phyloP scores from a whole-genome alignment of 2,888 invertebrate genomes.

The Andrena camellia region DNA sequence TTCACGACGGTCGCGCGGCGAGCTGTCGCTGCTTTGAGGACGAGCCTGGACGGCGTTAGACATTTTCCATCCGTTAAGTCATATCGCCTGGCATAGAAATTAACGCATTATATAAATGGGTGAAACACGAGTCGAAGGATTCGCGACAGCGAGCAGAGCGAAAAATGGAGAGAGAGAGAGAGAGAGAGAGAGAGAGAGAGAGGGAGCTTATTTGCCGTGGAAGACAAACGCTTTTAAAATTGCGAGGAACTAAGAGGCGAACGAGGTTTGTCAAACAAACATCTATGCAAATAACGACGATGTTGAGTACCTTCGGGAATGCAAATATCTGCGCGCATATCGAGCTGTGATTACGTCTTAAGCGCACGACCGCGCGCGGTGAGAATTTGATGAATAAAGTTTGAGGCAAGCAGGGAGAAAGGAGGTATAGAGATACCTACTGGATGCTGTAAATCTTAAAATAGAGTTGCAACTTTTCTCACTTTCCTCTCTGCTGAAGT shows the following conservation, averaged over 20 bases:
- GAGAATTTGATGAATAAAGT: background rate
- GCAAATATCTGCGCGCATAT: background rate
- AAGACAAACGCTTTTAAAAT: slow-evolving; percentile 46
- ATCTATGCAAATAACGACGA: slow-evolving; percentile 11
- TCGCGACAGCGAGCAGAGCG: background rate
- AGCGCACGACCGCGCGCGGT: background rate
- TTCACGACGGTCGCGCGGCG: background rate
- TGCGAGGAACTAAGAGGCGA: background rate
- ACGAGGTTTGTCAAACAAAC: slow-evolving; percentile 38
- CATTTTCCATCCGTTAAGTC: slow-evolving; percentile 56
- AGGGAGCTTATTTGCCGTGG: slow-evolving; percentile 16
- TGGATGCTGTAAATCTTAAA: background rate
- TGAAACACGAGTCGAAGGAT: slow-evolving; percentile 34
- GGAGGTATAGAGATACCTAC: background rate
- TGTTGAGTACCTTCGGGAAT: background rate
- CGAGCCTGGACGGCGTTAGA: slow-evolving; percentile 20
- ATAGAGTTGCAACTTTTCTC: background rate
- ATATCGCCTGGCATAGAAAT: slow-evolving; percentile 66
- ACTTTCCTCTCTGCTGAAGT: background rate
- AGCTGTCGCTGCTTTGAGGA: background rate
- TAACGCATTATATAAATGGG: slow-evolving; percentile 61
- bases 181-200: background rate
- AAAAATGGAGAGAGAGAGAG: background rate
- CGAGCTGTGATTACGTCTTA: slow-evolving; percentile 15
- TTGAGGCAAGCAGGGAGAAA: background rate